Conservation (phyloP, 1,140 invertebrate species). For the Musca domestica region DNA sequence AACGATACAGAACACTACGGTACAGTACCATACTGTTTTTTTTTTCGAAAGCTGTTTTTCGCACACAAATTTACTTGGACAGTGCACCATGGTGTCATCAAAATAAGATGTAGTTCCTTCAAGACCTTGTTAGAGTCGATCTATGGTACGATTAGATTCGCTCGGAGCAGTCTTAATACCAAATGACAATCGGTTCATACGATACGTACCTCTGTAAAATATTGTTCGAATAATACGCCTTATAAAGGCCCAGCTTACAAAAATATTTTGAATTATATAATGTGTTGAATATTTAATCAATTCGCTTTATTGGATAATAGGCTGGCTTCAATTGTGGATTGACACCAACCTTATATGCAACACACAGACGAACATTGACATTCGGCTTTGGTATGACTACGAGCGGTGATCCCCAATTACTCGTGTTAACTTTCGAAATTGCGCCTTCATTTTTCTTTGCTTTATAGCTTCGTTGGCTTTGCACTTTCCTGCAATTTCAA, state of each 20-base stretch:
- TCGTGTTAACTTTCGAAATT: constrained; percentile 26
- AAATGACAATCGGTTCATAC: background rate
- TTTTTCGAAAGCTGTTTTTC: too few relatives aligned
- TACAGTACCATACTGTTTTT: too few relatives aligned
- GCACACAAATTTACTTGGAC: too few relatives aligned
- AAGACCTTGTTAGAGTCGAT: background rate
- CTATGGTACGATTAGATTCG: background rate
- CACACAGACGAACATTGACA: constrained; percentile 33
- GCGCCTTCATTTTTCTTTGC: constrained; percentile 49
- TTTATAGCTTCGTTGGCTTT: constrained; percentile 47
- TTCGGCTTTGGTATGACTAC: constrained; percentile 55
- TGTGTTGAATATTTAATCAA: constrained; percentile 33
- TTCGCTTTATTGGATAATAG: constrained; percentile 30
- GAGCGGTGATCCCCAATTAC: constrained; percentile 53
- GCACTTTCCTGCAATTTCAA: constrained; percentile 31
- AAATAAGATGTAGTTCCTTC: background rate
- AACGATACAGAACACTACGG: too few relatives aligned
- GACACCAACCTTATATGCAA: constrained; percentile 27
- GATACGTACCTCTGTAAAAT: background rate
- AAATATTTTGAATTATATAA: constrained; percentile 1
- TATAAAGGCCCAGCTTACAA: background rate
- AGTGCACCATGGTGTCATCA: background rate
- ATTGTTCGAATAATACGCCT: background rate
- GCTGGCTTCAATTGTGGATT: constrained; percentile 29
- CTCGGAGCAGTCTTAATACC: background rate